Evolutionary conservation across 2,888 invertebrate genomes (phyloP), one percentile per base, ranked within the genome.

Genomic region (Anthophora plumipes): DNA sequence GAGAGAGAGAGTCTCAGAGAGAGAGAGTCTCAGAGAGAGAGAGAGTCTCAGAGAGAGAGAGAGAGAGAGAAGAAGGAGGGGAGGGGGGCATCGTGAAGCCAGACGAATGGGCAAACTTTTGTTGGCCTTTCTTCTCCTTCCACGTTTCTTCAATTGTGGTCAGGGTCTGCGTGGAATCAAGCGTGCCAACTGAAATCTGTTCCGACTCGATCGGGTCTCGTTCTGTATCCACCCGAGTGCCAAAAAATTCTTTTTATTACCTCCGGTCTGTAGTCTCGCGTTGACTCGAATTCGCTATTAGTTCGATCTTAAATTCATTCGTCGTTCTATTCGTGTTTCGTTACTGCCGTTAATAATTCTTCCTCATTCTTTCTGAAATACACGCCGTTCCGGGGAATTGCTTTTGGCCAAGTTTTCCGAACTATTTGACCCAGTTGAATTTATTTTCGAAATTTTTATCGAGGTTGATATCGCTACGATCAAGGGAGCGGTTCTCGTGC

Each of bases 161-260:
- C 37, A 20, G 50, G 20, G 52, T 39, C 48, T 20, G 68, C 68
- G 59, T 59, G 55, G 57, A 14, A 52, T 64, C 25, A 52, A 63
- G 37, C 59, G 69, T 78, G 78, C 78, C 78, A 77, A 69, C 59
- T 52, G n/a, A 64, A 69, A 77, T 77, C 74, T 60, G 60, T 52
- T 60, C 37, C 31, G 31, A 54, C 46, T 22, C 52, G 77, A 63
- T 78, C 11, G 31, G 59, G 25, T 64, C 64, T 54, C 48, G 54
- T n/a, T n/a, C 48, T 50, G 50, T 12, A 50, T 67, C n/a, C 52
- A 48, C 48, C n/a, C 22, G 17, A n/a, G 48, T 77, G 78, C 78
- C 78, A 78, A 59, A 68, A 39, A 64, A 77, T 59, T 59, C 78
- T 77, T 79, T n/a, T 79, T 79, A 79, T 69, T 64, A 52, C 14